Conservation (phyloP, 2,113 vertebrate species). For the Microtus montanus region DNA sequence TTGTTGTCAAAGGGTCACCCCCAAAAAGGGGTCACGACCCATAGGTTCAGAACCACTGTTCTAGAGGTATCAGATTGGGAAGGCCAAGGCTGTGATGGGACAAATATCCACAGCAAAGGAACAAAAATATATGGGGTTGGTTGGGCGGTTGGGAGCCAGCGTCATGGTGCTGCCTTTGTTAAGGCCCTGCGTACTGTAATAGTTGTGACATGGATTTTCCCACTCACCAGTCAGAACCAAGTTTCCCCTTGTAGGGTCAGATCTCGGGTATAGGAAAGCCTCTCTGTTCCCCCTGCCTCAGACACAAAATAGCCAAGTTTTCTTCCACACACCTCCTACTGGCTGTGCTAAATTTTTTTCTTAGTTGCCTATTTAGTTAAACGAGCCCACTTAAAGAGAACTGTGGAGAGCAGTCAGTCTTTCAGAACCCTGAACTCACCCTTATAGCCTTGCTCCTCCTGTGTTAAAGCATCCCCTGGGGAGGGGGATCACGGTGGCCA, state of each 20-base stretch:
- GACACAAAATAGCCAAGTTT: background rate
- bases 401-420: background rate
- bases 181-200: background rate
- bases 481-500: background rate
- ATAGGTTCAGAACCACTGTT: background rate
- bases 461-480: background rate
- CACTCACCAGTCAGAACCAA: background rate
- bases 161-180: background rate
- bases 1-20: background rate
- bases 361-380: background rate
- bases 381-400: background rate
- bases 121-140: background rate
- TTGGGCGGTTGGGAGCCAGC: background rate
- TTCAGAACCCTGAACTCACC: background rate
- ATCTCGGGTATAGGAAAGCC: background rate
- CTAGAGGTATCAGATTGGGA: background rate
- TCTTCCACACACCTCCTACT: background rate
- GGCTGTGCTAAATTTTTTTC: background rate
- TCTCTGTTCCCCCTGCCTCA: background rate
- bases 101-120: background rate
- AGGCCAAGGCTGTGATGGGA: background rate
- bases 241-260: background rate
- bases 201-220: background rate
- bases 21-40: background rate
- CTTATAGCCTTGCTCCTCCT: background rate